These are phyloP conservation scores for Drosophila cognata DNA, from an alignment of 2,888 invertebrate species.

Conservation along the genomic window DNA sequence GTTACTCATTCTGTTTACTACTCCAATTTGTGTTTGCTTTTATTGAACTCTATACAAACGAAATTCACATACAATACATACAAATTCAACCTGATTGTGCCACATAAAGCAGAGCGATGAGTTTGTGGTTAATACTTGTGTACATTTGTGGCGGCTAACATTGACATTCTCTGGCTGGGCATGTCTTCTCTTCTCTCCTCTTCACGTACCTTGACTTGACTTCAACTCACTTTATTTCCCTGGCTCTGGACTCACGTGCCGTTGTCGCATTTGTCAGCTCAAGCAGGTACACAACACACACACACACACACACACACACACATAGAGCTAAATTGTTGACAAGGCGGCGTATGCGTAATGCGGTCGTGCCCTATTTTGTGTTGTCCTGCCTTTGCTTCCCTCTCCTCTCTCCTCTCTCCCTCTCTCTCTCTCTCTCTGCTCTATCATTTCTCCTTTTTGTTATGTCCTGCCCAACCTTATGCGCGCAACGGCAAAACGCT, in stretches of 20 bases:
- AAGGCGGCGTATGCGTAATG: constrained; percentile 69
- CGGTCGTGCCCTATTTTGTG: constrained; percentile 43
- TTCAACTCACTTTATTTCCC: background rate
- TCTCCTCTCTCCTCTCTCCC: background rate
- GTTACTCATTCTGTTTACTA: background rate
- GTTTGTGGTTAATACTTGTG: constrained; percentile 8
- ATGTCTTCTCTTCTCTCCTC: background rate
- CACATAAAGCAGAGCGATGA: background rate
- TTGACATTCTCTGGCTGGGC: constrained; percentile 24
- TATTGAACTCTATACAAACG: background rate
- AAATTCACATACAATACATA: background rate
- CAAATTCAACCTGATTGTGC: constrained; percentile 9
- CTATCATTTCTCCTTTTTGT: background rate
- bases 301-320: constrained; percentile 5
- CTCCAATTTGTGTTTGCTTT: background rate
- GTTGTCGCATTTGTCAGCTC: constrained; percentile 55
- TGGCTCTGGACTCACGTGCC: constrained; percentile 51
- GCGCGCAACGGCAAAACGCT: constrained; percentile 33
- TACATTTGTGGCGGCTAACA: constrained; percentile 6
- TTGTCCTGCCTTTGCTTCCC: constrained; percentile 9
- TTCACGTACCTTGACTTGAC: background rate
- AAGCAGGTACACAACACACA: constrained; percentile 7
- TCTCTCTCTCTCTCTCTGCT: background rate
- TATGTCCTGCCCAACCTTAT: constrained; percentile 23
- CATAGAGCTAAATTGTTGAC: constrained; percentile 48